phyloP scores from a whole-genome alignment of 2,797 vertebrate species.

The Gouania willdenowi region DNA sequence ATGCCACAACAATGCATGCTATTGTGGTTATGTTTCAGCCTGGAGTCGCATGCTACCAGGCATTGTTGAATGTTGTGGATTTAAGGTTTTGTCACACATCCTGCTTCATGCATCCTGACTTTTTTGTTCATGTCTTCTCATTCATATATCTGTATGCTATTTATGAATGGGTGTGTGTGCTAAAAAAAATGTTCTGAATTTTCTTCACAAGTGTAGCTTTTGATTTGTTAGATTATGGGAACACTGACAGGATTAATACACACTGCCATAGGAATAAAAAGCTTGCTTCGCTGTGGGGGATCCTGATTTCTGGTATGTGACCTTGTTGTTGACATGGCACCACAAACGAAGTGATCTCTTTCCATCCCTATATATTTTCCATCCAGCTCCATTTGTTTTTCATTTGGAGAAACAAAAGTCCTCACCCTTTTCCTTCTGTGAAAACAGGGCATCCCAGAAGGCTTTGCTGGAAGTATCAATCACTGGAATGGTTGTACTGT shows the following conservation, averaged over 20 bases:
- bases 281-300: constrained; percentile 45
- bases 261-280: constrained; percentile 45
- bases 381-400: constrained; percentile 67
- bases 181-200: constrained; percentile 2
- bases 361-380: constrained; percentile 64
- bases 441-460: constrained; percentile 69
- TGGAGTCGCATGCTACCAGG: constrained; percentile 28
- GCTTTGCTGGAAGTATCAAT: constrained; percentile 65
- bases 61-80: constrained; percentile 29
- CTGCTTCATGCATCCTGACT: not conserved
- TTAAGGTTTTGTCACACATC: constrained; percentile 25
- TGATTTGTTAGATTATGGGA: constrained; percentile 41
- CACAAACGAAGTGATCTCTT: constrained; percentile 61
- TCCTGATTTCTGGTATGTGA: constrained; percentile 68
- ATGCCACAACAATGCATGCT: constrained; percentile 33
- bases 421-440: constrained; percentile 63
- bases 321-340: constrained; percentile 66
- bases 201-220: too few species aligned
- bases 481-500: constrained; percentile 53
- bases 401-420: constrained; percentile 66
- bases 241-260: constrained; percentile 43
- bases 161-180: too few species aligned
- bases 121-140: constrained; percentile 5
- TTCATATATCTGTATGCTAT: too few species aligned
- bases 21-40: constrained; percentile 45